Base-by-base conservation (phyloP, 2,888 invertebrate genomes). In the Eudasyphora cyanicolor region DNA sequence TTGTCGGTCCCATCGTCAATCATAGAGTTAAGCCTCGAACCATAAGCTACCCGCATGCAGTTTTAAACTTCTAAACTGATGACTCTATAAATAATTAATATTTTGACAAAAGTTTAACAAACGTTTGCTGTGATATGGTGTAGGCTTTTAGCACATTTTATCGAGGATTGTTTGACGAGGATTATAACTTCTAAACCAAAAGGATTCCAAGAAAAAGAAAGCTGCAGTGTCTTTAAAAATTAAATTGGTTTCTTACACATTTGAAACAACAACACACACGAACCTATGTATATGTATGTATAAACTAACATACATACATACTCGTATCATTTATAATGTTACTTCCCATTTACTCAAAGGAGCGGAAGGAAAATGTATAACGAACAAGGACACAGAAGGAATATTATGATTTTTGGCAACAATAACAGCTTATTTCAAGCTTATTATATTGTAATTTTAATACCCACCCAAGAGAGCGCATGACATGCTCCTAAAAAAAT, bases 201-300 rank as follows among this genome's bases (percentile, higher is more conserved):
- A 60, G 60, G 29, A 6, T 14, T 5, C 24, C 19, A 19, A 51
- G 19, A 17, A 17, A 17, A 4, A 8, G 51, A 45, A 76, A 10
- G 27, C 35, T 60, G 60, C 60, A 60, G 62, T 77, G 62, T 77
- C 24, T 62, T 77, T 69, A 32, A 35, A 67, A 70, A 60, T 76
- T 32, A 62, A 77, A 69, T 70, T 51, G 54, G 32, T 29, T 75
- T 64, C 7, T 24, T 38, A 24, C 29, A 29, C 60, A 38, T 21
- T 67, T 67, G 14, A 67, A 21, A 24, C 1, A 14, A n/a, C n/a
- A n/a, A 24, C 42, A 42, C 38, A 57, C 0, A 27, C 57, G n/a
- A 4, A n/a, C 60, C n/a, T n/a, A n/a, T n/a, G n/a, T n/a, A n/a
- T 14, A 29, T 29, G n/a, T 10, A 45, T 45, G 14, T 45, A 57